Evolutionary conservation across 2,113 vertebrate genomes (phyloP).

Genomic region (Ptychochromis oligacanthus): DNA sequence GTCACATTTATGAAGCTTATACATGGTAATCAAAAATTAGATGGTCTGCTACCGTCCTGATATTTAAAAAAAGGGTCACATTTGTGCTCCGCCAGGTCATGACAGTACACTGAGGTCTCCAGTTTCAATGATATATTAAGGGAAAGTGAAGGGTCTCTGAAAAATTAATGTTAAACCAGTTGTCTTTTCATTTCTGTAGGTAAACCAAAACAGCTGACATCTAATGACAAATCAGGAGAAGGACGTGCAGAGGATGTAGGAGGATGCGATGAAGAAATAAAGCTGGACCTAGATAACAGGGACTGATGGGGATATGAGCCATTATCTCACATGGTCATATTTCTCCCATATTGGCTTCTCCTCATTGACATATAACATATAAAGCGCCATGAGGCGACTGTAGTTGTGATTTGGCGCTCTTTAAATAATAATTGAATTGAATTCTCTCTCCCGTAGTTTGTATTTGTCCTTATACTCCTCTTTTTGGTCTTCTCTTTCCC

Average conservation of each 20-base stretch:
- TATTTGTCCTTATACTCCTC: too few relatives aligned
- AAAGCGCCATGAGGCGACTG: too few relatives aligned
- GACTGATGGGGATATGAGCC: background rate
- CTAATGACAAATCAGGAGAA: fast-evolving
- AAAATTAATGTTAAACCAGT: background rate
- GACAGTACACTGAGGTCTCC: background rate
- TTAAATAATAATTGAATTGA: too few relatives aligned
- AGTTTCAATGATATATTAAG: background rate
- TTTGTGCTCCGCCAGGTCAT: background rate
- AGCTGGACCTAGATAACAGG: fast-evolving
- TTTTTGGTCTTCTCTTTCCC: too few relatives aligned
- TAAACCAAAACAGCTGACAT: background rate
- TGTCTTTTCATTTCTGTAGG: background rate
- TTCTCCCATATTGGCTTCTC: too few relatives aligned
- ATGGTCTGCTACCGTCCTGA: too few relatives aligned
- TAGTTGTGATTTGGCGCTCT: too few relatives aligned
- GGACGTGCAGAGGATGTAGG: fast-evolving
- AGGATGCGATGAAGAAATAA: too few relatives aligned
- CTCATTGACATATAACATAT: too few relatives aligned
- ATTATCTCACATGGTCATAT: background rate
- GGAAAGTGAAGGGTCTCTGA: background rate
- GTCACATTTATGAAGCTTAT: background rate
- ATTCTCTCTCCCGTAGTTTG: too few relatives aligned
- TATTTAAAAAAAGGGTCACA: background rate
- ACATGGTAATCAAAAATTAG: too few relatives aligned